Evolutionary conservation across 1,140 invertebrate genomes (phyloP), one percentile per base, ranked within the genome.

Genomic region (Rhyacophila brunnea): DNA sequence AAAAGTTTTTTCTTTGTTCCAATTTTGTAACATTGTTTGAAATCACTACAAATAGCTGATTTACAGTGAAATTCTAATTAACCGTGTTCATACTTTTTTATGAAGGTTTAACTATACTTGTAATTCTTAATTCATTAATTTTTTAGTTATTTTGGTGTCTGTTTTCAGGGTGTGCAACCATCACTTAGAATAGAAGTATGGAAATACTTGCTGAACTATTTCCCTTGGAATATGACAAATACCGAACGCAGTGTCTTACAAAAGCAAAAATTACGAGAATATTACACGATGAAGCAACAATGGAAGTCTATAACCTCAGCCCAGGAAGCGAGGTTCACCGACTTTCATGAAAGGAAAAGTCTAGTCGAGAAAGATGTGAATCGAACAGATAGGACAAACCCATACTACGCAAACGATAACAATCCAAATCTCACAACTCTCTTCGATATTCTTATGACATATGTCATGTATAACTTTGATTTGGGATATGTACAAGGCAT

Each of bases 401-500:
- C 88, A 7, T 99, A 91, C 73, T 99, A 90, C 75, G 85, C 89
- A 19, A 95, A 94, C 1, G 93, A 97, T 60, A 85, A 94, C 67
- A 97, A 97, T 78, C 83, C 87, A 7, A 95, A 99, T 78, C 77
- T 99, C 23, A 77, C 84, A 52, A 81, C 90, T 14, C 75, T 99
- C 1, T 86, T 90, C 66, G 92, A 98, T 69, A 93, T 99, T 68
- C 80, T 99, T 1, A 96, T 99, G 92, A 99, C 96, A 0, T 99
- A 99, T 74, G 89, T 95, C n/a, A 98, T 99, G 96, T 98, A 98
- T 72, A 98, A 99, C 78, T 99, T 99, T 78, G 96, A 99, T 80
- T 78, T 99, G 58, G 96, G 95, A 67, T 94, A 95, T 68, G 92
- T 95, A 1, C 91, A 93, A 74, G 93, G 97, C 13, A 99, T 99